These are phyloP conservation scores for Seriola dumerili DNA, from an alignment of 2,113 vertebrate genomes.

Conservation along the genomic window DNA sequence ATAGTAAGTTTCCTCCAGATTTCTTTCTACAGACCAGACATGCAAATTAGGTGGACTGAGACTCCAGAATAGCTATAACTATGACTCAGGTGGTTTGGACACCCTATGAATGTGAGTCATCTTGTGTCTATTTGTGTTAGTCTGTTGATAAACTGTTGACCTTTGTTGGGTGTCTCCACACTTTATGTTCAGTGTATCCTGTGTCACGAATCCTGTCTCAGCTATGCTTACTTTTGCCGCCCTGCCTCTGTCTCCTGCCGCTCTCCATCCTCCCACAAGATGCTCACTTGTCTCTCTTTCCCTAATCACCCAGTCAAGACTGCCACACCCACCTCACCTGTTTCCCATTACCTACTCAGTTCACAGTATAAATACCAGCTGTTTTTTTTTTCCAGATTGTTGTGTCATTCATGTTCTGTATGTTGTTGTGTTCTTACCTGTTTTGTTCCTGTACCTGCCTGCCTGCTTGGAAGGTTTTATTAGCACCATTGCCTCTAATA, in stretches of 20 bases:
- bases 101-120: conserved; percentile 52
- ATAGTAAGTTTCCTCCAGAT: not conserved
- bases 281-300: not conserved
- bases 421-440: not conserved
- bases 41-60: conserved; percentile 40
- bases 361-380: not conserved
- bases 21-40: conserved; percentile 10
- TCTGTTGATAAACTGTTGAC: conserved; percentile 27
- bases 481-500: not conserved
- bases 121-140: conserved; percentile 34
- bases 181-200: not conserved
- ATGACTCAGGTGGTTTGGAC: conserved; percentile 46
- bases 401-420: not conserved
- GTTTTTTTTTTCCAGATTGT: not conserved
- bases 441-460: not conserved
- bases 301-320: not conserved
- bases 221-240: not conserved
- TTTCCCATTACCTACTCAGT: not conserved
- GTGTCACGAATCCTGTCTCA: not conserved
- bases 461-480: not conserved
- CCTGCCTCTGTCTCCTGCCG: not conserved
- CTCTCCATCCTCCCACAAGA: not conserved
- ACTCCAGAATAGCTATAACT: conserved; percentile 19
- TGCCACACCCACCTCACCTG: not conserved
- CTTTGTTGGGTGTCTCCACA: conserved; percentile 7